Evolutionary conservation across 2,113 vertebrate genomes (phyloP).

Genomic region (human): GRCh38 chrX:16420501-16421000

Average conservation of each 20-base stretch:
- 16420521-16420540: accelerated
- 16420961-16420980: no score
- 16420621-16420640: no score
- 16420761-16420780: neutral
- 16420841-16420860: neutral
- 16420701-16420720: neutral
- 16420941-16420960: neutral
- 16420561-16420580: no score
- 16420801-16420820: neutral
- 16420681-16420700: neutral
- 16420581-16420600: no score
- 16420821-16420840: neutral
- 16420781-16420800: neutral
- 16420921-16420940: neutral
- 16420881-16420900: neutral
- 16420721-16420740: neutral
- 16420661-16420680: no score
- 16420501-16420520: no score
- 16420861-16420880: neutral
- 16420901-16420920: neutral
- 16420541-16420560: no score
- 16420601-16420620: no score
- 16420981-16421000: no score
- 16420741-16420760: neutral
- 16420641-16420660: no score